phyloP scores from a whole-genome alignment of 2,888 invertebrate species.

The Rotaria macrura region DNA sequence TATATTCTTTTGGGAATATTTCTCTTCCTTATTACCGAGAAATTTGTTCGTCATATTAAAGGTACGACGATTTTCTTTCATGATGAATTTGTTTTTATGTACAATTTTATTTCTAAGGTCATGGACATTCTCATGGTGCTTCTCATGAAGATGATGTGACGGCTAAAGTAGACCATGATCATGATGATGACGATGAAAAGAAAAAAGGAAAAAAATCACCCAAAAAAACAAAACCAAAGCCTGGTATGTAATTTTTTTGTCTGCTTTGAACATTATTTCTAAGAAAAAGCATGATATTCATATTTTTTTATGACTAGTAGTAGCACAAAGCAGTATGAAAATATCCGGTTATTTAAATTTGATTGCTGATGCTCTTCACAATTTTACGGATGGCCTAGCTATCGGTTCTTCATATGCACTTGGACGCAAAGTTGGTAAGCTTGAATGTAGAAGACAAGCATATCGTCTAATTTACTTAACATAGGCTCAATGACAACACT shows the following conservation, averaged over 20 bases:
- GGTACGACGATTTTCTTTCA: slow-evolving; percentile 45
- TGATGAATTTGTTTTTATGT: slow-evolving; percentile 45
- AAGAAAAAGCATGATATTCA: no score
- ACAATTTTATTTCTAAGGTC: slow-evolving; percentile 61
- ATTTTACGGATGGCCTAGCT: slow-evolving; percentile 96
- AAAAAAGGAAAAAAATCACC: slow-evolving; percentile 18
- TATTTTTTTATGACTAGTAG: neutral
- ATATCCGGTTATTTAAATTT: slow-evolving; percentile 87
- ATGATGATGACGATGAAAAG: slow-evolving; percentile 1
- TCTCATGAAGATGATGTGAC: neutral
- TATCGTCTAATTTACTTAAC: no score
- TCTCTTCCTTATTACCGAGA: slow-evolving; percentile 82
- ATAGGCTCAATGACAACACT: slow-evolving; percentile 65
- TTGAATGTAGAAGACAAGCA: no score
- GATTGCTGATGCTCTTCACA: slow-evolving; percentile 94
- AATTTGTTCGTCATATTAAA: slow-evolving; percentile 63
- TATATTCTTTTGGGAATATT: slow-evolving; percentile 87
- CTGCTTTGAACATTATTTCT: neutral
- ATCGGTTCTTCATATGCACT: slow-evolving; percentile 94
- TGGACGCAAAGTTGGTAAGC: slow-evolving; percentile 61
- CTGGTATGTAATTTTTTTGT: neutral
- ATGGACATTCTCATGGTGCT: slow-evolving; percentile 47
- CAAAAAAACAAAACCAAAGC: neutral
- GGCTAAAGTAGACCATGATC: neutral
- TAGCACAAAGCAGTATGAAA: slow-evolving; percentile 54